phyloP scores from a whole-genome alignment of 2,113 vertebrate genomes.

The Scytalopus superciliaris region DNA sequence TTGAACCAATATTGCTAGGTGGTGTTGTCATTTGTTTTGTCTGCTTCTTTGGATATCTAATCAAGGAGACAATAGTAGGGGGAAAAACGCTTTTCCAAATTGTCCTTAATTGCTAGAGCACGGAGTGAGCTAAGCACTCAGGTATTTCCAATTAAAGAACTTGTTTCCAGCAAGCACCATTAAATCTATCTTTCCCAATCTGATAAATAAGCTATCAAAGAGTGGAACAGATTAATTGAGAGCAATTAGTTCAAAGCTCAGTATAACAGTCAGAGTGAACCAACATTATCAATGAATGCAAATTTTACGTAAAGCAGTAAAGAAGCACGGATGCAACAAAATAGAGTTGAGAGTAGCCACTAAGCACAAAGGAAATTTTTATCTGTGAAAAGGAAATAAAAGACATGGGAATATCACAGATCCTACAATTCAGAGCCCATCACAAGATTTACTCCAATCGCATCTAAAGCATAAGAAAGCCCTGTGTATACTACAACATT shows the following conservation, averaged over 20 bases:
- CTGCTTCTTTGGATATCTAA: constrained; percentile 87
- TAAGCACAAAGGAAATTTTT: background rate
- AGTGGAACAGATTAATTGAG: constrained; percentile 82
- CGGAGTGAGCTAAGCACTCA: constrained; percentile 75
- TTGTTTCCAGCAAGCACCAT: constrained; percentile 78
- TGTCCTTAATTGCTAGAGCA: constrained; percentile 91
- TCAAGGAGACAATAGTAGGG: constrained; percentile 84
- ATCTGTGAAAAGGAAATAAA: background rate
- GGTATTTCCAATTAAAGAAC: constrained; percentile 85
- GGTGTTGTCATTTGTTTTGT: constrained; percentile 88
- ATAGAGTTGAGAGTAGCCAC: constrained; percentile 7
- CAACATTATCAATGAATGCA: constrained; percentile 71
- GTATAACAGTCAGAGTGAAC: constrained; percentile 73
- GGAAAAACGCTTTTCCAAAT: constrained; percentile 81
- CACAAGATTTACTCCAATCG: background rate
- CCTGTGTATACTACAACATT: background rate
- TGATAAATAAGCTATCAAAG: constrained; percentile 90
- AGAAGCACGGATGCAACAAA: constrained; percentile 7
- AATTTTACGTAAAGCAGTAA: constrained; percentile 55
- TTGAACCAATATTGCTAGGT: constrained; percentile 75
- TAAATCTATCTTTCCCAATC: constrained; percentile 84
- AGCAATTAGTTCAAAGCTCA: constrained; percentile 79
- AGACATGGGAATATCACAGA: background rate
- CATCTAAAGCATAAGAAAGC: background rate
- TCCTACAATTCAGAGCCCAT: background rate